Base-by-base conservation (phyloP, 2,113 vertebrate genomes). In the Xiphophorus hellerii region DNA sequence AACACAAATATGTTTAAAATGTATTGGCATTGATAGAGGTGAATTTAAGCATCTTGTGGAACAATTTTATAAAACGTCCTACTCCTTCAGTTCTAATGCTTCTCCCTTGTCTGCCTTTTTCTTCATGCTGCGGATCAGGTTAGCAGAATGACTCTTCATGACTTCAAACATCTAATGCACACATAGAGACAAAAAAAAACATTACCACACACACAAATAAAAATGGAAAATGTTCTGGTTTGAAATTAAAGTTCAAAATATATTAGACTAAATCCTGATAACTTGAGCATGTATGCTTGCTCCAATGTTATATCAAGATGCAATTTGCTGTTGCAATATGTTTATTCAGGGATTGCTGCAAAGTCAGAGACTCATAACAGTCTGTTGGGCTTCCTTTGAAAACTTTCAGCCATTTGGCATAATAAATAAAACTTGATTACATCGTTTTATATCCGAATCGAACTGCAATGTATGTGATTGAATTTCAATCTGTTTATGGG, bases 111-210 rank as follows among this genome's bases (percentile, higher is more conserved):
- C 93, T 60, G 87, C 87, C 78, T 87, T 93, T 78, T 90, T 91
- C 30, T 89, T 89, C 74, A 95, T 62, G 68, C 89, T 95, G 62
- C 78, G 86, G 84, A 95, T 80, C 86, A 96, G 72, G 39, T 82
- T 87, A 51, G 94, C 87, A 72, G 92, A 93, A 66, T 96, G 94
- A 1, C 79, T 75, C 29, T 81, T 87, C 84, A 97, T 90, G 33
- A 96, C 91, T 13, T 69, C 89, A 42, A 96, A 93, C 94, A 96
- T 96, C 96, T 97, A 86, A 82, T 85, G 80, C 33, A 65, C 10
- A 72, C 10, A 75, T 1, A 31, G 25, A 51, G 33, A 74, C 12
- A 30, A 42, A 58, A 28, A 67, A 17, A 9, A 31, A 33, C 25
- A 20, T 30, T 22, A 70, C 64, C 12, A 3, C 31, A 5, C 62